These are phyloP conservation scores for Cephonodes hylas DNA, from an alignment of 2,888 invertebrate species.

Conservation along the genomic window DNA sequence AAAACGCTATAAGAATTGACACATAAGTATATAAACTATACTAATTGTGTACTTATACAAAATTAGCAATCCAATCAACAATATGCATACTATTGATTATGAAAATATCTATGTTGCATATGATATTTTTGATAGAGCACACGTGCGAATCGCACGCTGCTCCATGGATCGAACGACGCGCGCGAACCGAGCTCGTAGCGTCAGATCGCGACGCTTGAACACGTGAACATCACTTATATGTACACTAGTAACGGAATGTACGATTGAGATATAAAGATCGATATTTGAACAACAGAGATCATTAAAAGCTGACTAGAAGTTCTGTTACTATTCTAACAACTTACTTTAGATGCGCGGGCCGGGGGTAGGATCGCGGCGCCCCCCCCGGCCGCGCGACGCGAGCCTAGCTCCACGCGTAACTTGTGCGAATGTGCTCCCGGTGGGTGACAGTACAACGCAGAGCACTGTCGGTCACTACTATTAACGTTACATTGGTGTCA, in stretches of 20 bases:
- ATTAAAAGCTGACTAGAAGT: conserved; percentile 79
- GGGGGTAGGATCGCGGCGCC: conserved; percentile 20
- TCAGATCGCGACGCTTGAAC: conserved; percentile 48
- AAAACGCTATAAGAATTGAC: conserved; percentile 82
- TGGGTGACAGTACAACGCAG: neutral
- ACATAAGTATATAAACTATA: conserved; percentile 83
- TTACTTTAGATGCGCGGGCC: conserved; percentile 50
- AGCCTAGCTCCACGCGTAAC: conserved; percentile 21
- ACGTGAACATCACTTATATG: conserved; percentile 60
- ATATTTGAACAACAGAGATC: conserved; percentile 73
- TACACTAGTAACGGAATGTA: conserved; percentile 66
- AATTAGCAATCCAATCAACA: conserved; percentile 79
- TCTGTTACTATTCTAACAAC: conserved; percentile 71
- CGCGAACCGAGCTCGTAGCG: conserved; percentile 24
- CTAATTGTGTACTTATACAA: conserved; percentile 81
- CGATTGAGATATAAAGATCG: conserved; percentile 64
- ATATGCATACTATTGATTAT: conserved; percentile 77
- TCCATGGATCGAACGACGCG: conserved; percentile 22
- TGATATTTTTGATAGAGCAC: conserved; percentile 55
- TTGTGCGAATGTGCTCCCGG: conserved; percentile 49
- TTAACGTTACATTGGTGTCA: conserved; percentile 70
- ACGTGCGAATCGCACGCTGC: conserved; percentile 28
- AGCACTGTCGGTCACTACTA: conserved; percentile 32
- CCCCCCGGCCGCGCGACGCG: conserved; percentile 22
- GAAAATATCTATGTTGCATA: conserved; percentile 72